These are phyloP conservation scores for Pollenia griseotomentosa DNA, from an alignment of 2,888 invertebrate genomes.

Conservation along the genomic window DNA sequence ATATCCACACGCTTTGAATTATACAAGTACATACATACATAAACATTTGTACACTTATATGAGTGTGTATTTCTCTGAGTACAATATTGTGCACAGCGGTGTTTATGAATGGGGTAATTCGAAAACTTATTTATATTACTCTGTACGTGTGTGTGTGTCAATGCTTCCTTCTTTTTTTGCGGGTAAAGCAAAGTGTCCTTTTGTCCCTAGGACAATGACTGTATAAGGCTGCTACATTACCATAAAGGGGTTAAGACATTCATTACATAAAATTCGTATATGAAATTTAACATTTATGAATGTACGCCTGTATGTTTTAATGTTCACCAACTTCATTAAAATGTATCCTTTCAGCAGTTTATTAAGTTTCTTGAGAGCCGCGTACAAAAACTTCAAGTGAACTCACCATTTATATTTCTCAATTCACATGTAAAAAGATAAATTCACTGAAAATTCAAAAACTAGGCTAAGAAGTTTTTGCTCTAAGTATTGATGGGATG, in stretches of 20 bases:
- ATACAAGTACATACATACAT: background rate
- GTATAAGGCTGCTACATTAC: constrained; percentile 80
- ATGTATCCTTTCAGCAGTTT: constrained; percentile 8
- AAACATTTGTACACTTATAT: constrained; percentile 4
- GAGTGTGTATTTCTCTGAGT: constrained; percentile 18
- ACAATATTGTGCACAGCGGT: constrained; percentile 5
- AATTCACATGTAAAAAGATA: background rate
- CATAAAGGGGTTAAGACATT: constrained; percentile 82
- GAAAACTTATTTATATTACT: constrained; percentile 17
- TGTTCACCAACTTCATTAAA: constrained; percentile 10
- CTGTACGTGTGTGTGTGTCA: constrained; percentile 20
- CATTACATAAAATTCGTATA: constrained; percentile 71
- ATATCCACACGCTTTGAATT: background rate
- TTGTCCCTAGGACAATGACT: constrained; percentile 82
- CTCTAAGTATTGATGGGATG: background rate
- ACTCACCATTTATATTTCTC: background rate
- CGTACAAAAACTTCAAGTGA: background rate
- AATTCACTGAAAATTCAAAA: constrained; percentile 13
- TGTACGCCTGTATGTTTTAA: constrained; percentile 7
- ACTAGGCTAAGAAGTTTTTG: constrained; percentile 12
- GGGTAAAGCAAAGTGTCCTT: constrained; percentile 76
- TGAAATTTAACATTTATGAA: constrained; percentile 40
- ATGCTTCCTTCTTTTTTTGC: background rate
- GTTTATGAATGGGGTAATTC: constrained; percentile 54
- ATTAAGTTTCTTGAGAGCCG: constrained; percentile 38